Conservation (phyloP, 2,888 invertebrate species). For the Tenthredo distinguenda region DNA sequence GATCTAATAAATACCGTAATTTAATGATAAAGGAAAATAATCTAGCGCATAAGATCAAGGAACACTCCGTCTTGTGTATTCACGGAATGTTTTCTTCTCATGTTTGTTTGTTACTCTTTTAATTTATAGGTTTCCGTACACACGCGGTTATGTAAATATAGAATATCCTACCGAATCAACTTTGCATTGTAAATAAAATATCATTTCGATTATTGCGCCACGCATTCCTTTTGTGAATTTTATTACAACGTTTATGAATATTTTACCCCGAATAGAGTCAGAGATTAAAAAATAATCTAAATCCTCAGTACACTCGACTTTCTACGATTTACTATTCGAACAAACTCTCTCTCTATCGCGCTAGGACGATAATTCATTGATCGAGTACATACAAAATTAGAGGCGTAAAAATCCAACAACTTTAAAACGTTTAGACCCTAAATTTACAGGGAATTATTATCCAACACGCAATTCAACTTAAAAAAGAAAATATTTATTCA, state of each 20-base stretch:
- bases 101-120: neutral
- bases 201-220: neutral
- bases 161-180: neutral
- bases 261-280: neutral
- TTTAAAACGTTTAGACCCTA: neutral
- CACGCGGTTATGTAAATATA: neutral
- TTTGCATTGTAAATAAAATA: neutral
- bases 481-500: neutral
- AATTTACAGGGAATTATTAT: neutral
- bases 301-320: neutral
- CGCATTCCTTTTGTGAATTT: neutral
- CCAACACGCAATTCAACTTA: neutral
- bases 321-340: neutral
- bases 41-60: conserved; percentile 12
- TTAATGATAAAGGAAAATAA: neutral
- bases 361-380: neutral
- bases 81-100: neutral
- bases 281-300: neutral
- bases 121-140: neutral
- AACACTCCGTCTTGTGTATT: neutral
- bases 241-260: neutral
- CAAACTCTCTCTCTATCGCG: neutral
- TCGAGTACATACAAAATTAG: neutral
- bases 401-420: neutral
- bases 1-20: neutral